Conservation (phyloP, 2,888 invertebrate species). For the Ashinkailepas kermadecensis region DNA sequence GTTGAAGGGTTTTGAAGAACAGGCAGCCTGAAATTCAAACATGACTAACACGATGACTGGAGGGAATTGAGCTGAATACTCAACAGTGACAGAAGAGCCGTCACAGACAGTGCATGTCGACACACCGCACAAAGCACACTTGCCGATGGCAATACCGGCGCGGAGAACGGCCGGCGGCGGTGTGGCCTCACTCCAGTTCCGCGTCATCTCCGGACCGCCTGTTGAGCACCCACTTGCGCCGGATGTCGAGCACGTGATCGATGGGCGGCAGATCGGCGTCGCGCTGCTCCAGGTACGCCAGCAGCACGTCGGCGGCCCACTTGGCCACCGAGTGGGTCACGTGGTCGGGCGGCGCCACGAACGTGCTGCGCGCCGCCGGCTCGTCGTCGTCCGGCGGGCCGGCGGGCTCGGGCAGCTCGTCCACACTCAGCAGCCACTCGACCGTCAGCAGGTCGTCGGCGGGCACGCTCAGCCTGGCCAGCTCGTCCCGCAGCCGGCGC, state of each 20-base stretch:
- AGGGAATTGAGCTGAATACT: no score
- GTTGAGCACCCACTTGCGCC: slow-evolving; percentile 11
- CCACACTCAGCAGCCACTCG: slow-evolving; percentile 5
- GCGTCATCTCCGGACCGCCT: not conserved
- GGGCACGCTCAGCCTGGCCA: not conserved
- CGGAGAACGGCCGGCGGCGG: no score
- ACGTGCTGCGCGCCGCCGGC: not conserved
- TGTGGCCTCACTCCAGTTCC: no score
- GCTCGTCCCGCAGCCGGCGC: not conserved
- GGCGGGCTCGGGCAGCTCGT: not conserved
- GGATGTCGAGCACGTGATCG: slow-evolving; percentile 23
- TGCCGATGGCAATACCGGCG: no score
- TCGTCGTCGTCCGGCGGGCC: not conserved
- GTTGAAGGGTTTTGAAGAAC: no score
- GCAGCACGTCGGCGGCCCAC: slow-evolving; percentile 20
- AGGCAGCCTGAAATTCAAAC: no score
- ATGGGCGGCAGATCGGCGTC: slow-evolving; percentile 23
- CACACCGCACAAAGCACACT: no score
- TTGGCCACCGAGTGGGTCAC: slow-evolving; percentile 3
- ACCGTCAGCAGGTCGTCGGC: slow-evolving; percentile 22
- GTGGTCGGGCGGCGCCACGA: not conserved
- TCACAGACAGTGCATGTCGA: no score
- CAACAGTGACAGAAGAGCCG: no score
- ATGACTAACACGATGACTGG: no score
- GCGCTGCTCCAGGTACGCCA: slow-evolving; percentile 26